These are phyloP conservation scores for Drosophila parthenogenetica DNA, from an alignment of 2,888 invertebrate species.

Conservation along the genomic window DNA sequence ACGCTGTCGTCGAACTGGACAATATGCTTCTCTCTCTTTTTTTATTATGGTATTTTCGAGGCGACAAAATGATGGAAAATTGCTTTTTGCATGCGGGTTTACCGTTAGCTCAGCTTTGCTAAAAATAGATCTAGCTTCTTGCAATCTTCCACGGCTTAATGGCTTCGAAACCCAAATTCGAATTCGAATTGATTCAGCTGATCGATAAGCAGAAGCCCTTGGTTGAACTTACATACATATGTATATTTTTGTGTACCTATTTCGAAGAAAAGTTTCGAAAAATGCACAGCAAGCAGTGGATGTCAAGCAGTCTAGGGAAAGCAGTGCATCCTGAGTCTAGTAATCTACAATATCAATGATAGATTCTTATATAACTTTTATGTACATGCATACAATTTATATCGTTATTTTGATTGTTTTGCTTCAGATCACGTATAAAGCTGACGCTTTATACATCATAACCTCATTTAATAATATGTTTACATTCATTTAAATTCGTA, in stretches of 20 bases:
- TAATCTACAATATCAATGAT: not conserved
- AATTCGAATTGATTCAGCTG: constrained; percentile 1
- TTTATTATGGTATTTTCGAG: constrained; percentile 47
- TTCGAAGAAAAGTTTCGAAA: not conserved
- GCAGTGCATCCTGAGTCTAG: not conserved
- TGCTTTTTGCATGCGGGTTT: constrained; percentile 48
- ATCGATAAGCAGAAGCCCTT: not conserved
- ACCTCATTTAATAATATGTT: too few relatives aligned
- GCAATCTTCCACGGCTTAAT: constrained; percentile 4
- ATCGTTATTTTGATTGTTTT: too few relatives aligned
- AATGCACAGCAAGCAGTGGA: not conserved
- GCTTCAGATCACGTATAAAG: not conserved
- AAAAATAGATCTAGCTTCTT: constrained; percentile 23
- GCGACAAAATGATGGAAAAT: constrained; percentile 49
- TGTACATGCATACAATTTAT: not conserved
- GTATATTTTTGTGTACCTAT: too few relatives aligned
- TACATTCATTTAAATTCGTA: not conserved
- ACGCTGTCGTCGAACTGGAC: constrained; percentile 57
- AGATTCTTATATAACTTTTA: constrained; percentile 3
- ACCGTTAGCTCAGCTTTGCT: constrained; percentile 44
- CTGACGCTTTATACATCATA: not conserved
- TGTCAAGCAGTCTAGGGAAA: not conserved
- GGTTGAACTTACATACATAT: too few relatives aligned
- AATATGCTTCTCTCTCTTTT: constrained; percentile 40
- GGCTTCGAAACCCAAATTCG: constrained; percentile 12